Base-by-base conservation (phyloP, 2,113 vertebrate species). In the Cyprinodon tularosa region DNA sequence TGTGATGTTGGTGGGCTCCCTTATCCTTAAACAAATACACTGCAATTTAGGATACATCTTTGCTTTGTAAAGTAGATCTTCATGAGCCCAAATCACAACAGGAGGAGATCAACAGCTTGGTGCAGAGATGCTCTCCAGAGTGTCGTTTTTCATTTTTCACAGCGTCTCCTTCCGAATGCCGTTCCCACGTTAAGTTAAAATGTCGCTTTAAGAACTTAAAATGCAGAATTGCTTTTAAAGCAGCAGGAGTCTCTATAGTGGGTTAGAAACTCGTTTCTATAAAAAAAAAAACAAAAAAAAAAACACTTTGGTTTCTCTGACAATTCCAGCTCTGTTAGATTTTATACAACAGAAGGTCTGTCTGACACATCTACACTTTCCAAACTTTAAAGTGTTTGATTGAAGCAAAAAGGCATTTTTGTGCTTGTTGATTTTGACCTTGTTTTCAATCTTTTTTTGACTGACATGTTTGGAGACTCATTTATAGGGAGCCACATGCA, bases 11-110 rank as follows among this genome's bases (percentile, higher is more conserved):
- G 48, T 11, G 64, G 50, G 22, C 68, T 64, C 42, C 45, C 83
- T 91, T 81, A 89, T 87, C 82, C 83, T 78, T 87, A 90, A 93
- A 84, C 87, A 91, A 91, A 93, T 83, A 88, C 57, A 76, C 82
- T 88, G 75, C 72, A 81, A 37, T 88, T 86, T 81, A 77, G 83
- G 83, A 87, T 65, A 83, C 81, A 68, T 74, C 69, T 81, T 86
- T 77, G 79, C 64, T 82, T 76, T 76, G 68, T 39, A 72, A 78
- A 68, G 70, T 71, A 81, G 37, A 67, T 61, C 74, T 83, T 84
- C 80, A 78, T n/a, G 50, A 71, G 74, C 67, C 78, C 66, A 77
- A 48, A 71, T 72, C 71, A 79, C 68, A 71, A 48, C 15, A 77
- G 74, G 69, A 81, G 74, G 64, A 65, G 69, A 80, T 76, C 45